Evolutionary conservation across 2,888 invertebrate species (phyloP), one percentile per base, ranked within the genome.

Genomic region (Tyria jacobaeae): DNA sequence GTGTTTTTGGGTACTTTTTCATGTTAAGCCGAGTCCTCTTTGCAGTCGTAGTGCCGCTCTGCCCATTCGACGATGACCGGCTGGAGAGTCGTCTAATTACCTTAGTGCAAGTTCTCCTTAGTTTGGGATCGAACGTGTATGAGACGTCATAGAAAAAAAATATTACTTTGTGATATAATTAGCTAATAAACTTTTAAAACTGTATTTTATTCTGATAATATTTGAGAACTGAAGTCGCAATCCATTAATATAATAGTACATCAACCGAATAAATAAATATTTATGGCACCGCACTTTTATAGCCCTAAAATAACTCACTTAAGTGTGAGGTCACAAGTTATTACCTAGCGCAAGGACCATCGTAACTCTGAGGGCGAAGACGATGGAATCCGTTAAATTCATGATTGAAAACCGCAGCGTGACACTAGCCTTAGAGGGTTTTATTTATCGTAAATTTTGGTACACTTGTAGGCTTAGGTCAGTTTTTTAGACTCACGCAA

Each of bases 311-410:
- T 77, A 65, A 75, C 51, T 62, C 53, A 48, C 41, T 57, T 41
- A 66, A 63, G 57, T 31, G 55, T 54, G 39, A 54, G 60, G 51
- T 50, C 62, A 49, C 72, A 66, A 74, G 75, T 75, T 74, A 77
- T 77, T 65, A 61, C 68, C 57, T 61, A 71, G 59, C 62, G 53
- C 65, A 76, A 76, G 72, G 65, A 71, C 56, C 57, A 57, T 66
- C 78, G 78, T 74, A 77, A 75, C 64, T 74, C 78, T 64, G 63
- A 65, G 64, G 65, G 64, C 62, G 63, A 66, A 71, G 64, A 51
- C 62, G 66, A 67, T 64, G 62, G 70, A 63, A 70, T 68, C 68
- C 64, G 66, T 76, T 76, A 79, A 79, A 68, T 68, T 78, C 65
- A 51, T 71, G 78, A 80, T 72, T 64, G 75, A 82, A 60, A 71